Evolutionary conservation across 2,113 vertebrate species (phyloP).

Genomic region (Condylura cristata): DNA sequence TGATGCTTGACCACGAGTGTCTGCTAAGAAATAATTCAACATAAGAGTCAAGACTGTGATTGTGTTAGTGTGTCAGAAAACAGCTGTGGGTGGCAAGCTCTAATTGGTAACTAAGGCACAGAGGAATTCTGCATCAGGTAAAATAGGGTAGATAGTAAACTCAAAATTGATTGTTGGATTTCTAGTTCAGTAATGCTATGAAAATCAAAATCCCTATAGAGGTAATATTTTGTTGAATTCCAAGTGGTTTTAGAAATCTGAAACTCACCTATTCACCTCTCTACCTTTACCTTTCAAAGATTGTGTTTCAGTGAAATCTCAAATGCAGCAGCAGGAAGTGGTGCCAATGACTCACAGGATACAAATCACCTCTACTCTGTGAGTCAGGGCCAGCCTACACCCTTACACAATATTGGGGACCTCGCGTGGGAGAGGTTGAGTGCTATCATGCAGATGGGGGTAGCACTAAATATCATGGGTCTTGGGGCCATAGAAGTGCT

Average conservation of each 20-base stretch:
- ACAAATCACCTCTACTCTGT: conserved; percentile 68
- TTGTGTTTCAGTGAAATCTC: conserved; percentile 64
- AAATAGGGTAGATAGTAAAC: not conserved
- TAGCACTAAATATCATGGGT: not conserved
- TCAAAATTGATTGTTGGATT: not conserved
- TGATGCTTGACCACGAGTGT: not conserved
- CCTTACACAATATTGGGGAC: conserved; percentile 52
- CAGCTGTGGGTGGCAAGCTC: not conserved
- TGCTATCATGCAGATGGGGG: conserved; percentile 1
- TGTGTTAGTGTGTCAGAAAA: not conserved
- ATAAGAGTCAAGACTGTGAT: not conserved
- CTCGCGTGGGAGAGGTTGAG: not conserved
- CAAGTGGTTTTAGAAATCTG: not conserved
- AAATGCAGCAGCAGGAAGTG: conserved; percentile 70
- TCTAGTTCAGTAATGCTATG: not conserved
- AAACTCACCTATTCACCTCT: not conserved
- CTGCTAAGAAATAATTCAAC: conserved; percentile 4
- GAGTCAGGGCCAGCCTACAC: conserved; percentile 71
- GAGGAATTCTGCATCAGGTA: not conserved
- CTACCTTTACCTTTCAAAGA: conserved; percentile 13
- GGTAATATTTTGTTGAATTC: not conserved
- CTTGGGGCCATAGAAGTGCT: not conserved
- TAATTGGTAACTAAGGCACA: not conserved
- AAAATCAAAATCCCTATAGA: not conserved
- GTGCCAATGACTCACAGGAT: conserved; percentile 73